Base-by-base conservation (phyloP, 2,888 invertebrate genomes). In the Drosophila phalerata region DNA sequence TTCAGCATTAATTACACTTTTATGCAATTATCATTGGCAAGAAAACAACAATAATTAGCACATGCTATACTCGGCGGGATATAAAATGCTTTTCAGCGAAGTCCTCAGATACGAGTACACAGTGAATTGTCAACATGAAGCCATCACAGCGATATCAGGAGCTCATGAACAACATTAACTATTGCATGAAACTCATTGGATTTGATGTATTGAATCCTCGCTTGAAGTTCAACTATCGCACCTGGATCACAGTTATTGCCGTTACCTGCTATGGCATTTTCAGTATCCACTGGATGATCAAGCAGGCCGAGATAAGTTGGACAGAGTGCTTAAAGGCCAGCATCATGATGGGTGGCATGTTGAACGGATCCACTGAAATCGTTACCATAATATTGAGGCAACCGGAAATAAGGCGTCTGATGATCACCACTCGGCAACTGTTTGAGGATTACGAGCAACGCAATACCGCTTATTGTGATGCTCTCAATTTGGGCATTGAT, bases 281-380 rank as follows among this genome's bases (percentile, higher is more conserved):
- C 34, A 45, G 66, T 0, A 5, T 66, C 0, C 63, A 45, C 25
- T 69, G 57, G 15, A 55, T 73, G 5, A n/a, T 65, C 10, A 48
- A 43, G 1, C 64, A 78, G 19, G 32, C 52, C 0, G 40, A 45
- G 9, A 28, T 52, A 2, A 34, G 61, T 22, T 87, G 69, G 82
- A n/a, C 22, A 8, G 82, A 73, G 13, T 56, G 70, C 11, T 32
- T 83, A 0, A 83, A 77, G 13, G 30, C 69, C 3, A 56, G 51
- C 37, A 25, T 85, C 0, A 83, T 85, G 88, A 22, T 68, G 8
- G 82, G 82, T 0, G 82, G 79, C 0, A 22, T 79, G 11, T 1
- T 69, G 9, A 76, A 61, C 9, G 85, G 76, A 0, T 0, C 11
- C 2, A 58, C 49, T 0, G 69, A 83, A 17, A 25, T 87, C 3